Evolutionary conservation across 2,888 invertebrate genomes (phyloP), one percentile per base, ranked within the genome.

Genomic region (Drosophila kanekoi): DNA sequence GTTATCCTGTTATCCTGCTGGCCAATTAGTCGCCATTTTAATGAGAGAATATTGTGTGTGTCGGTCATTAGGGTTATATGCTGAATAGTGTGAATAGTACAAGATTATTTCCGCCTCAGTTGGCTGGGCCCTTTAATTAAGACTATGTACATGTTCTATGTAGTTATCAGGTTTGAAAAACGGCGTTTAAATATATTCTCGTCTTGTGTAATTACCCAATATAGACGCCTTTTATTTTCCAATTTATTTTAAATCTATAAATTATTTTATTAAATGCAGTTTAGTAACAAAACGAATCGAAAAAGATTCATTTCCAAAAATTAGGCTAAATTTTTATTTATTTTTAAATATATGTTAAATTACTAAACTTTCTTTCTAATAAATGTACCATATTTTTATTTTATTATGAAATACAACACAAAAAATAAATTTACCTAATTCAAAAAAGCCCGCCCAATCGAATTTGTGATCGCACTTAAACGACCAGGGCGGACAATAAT

Each of bases 1-100:
- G 69, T 53, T 61, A 73, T 59, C 49, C 68, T 58, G 32, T 51
- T 62, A 53, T 67, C 53, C 62, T 51, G 37, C 54, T 53, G 52
- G 40, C 64, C 79, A 78, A 78, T 76, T 76, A 76, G 76, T 61
- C 45, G 48, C 33, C 20, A 35, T 32, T 56, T 61, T 69, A 76
- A 78, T 78, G 61, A 60, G 59, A 41, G 33, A 33, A 59, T 47
- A 53, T 53, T 49, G 58, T 54, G 38, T 41, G 32, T 54, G 38
- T 47, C 20, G 35, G 35, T 33, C 43, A 56, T 59, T 53, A 49
- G 35, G 47, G 41, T 72, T 57, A 58, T 51, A 53, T 52, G 23
- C 49, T 38, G 23, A 28, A 45, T 49, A 44, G 72, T 77, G 59
- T 20, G 44, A 77, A 76, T 52, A 44, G 13, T 18, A 51, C 20